Evolutionary conservation across 2,113 vertebrate genomes (phyloP), one percentile per base, ranked within the genome.

Genomic region (Azemiops feae): DNA sequence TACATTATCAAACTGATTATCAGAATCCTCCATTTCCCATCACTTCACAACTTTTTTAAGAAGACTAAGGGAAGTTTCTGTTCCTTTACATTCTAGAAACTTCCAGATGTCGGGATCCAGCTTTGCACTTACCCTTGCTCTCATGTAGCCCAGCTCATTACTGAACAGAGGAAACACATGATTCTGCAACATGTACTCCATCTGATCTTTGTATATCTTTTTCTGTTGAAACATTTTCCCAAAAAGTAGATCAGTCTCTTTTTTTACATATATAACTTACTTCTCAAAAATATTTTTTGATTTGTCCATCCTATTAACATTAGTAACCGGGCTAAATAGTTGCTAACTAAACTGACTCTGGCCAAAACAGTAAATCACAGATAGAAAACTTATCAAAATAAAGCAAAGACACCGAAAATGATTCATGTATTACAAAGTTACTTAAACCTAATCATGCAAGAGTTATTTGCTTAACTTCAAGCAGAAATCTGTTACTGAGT

Each of bases 141-240:
- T 98, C 99, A 99, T 99, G 97, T 99, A 99, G 94, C 99, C 99
- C 93, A 99, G 98, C 94, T 99, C 99, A 96, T 98, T 99, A 97
- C 98, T 98, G 97, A 99, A 99, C 52, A 99, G 98, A 94, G 99
- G 99, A 96, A 99, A 99, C 93, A 99, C 99, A 11, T 99, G 99
- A 97, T 98, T 99, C 97, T 99, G 99, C 94, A 99, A 96, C 99
- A 99, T 99, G 95, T 99, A 99, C 97, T 99, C 99, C 99, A 99
- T 99, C 96, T 99, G 99, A 97, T 99, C 99, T 97, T 99, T 99
- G 95, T 99, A 99, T 95, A 99, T 98, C 96, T 99, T 99, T 97
- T 99, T 99, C 99, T 99, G 97, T 92, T 92, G 97, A 95, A 94
- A 96, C 5, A 97, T 10, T 16, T 96, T 88, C 39, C 95, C 1